Percentiles rank a stretch among this genome's conserved stretches.
These are phyloP conservation scores for Apocrypta bakeri DNA, from an alignment of 1,140 invertebrate species.

Conservation along the genomic window DNA sequence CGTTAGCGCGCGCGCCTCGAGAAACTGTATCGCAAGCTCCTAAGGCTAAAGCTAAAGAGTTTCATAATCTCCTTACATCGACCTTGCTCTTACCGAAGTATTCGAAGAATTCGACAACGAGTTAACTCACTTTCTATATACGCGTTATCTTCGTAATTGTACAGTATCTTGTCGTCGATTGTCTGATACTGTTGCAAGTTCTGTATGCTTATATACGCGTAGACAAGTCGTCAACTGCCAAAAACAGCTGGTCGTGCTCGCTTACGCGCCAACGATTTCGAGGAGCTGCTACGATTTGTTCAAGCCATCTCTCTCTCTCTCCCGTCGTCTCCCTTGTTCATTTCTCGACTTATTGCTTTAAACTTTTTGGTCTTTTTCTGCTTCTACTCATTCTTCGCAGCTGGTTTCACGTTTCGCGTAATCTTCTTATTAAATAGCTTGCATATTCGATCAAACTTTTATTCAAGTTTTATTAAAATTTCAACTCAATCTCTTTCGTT, in stretches of 20 bases:
- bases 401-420: neutral
- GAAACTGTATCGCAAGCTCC: neutral
- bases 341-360: neutral
- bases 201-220: too few relatives aligned
- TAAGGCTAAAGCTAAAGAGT: too few relatives aligned
- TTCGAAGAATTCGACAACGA: neutral
- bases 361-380: neutral
- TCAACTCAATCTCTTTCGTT: neutral
- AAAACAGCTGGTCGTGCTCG: neutral
- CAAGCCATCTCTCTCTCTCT: neutral
- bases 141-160: neutral
- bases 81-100: neutral
- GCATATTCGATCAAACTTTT: neutral
- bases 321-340: neutral
- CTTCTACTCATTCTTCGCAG: neutral
- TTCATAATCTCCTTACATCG: neutral
- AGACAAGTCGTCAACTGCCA: neutral
- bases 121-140: neutral
- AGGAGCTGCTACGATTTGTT: neutral
- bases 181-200: too few relatives aligned
- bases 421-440: conserved; percentile 3
- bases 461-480: conserved; percentile 1
- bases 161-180: neutral
- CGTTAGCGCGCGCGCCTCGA: too few relatives aligned
- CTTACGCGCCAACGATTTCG: neutral